A percentile compares a stretch with the other conserved stretches of the same genome.
Conservation (phyloP, 2,797 vertebrate genomes). For the Taenioides sp. region DNA sequence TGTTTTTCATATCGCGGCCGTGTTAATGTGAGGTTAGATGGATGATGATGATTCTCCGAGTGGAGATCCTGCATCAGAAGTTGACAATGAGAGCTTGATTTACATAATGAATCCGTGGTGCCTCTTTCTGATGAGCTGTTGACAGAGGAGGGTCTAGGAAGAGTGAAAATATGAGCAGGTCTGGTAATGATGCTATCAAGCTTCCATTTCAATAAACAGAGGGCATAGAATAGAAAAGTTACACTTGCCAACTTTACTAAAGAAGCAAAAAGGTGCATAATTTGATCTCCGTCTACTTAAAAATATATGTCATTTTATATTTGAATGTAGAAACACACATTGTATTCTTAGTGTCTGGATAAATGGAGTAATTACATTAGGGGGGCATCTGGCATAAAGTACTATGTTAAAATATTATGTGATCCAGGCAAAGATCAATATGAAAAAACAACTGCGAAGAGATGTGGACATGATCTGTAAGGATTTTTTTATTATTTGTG, state of each 20-base stretch:
- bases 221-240: background rate
- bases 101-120: conserved; percentile 70
- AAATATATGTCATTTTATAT: background rate
- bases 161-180: conserved; percentile 48
- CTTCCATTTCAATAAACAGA: conserved; percentile 31
- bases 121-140: conserved; percentile 63
- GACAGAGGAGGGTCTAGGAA: conserved; percentile 53
- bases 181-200: conserved; percentile 43
- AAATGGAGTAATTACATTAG: background rate
- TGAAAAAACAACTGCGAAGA: no score
- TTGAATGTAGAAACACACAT: background rate
- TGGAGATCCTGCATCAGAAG: conserved; percentile 55
- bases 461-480: no score
- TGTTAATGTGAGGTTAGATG: conserved; percentile 67
- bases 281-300: background rate
- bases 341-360: background rate
- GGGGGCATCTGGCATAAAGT: no score
- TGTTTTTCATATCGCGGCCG: conserved; percentile 56
- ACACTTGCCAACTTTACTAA: background rate
- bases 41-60: conserved; percentile 57
- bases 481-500: no score
- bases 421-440: no score
- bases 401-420: no score
- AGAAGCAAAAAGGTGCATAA: background rate
- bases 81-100: conserved; percentile 68